A percentile compares a stretch with the other conserved stretches of the same genome.
These are phyloP conservation scores for Porites rus DNA, from an alignment of 92 coral and sea anemone species.

Conservation along the genomic window DNA sequence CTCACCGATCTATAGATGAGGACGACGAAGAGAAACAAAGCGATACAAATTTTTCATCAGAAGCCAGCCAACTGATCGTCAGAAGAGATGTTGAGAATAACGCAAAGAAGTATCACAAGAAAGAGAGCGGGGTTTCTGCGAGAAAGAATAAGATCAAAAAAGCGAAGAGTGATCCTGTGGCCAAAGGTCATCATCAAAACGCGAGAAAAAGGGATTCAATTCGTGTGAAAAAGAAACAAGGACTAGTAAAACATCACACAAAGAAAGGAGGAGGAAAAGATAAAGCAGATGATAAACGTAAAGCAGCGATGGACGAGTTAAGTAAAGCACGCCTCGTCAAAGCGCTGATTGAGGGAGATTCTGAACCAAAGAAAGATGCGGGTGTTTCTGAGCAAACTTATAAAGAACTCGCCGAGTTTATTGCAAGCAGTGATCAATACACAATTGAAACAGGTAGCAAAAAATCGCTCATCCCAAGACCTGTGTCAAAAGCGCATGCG, in stretches of 20 bases:
- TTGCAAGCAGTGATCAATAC: constrained; percentile 23
- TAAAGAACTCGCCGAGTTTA: constrained; percentile 26
- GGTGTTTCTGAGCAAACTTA: constrained; percentile 28
- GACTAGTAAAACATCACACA: background rate
- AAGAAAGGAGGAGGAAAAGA: background rate
- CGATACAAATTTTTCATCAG: constrained; percentile 18
- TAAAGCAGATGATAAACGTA: background rate
- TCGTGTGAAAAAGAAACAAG: constrained; percentile 8
- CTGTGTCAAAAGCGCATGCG: background rate
- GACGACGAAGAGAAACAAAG: constrained; percentile 20
- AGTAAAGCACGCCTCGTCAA: constrained; percentile 41
- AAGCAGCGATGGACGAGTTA: background rate
- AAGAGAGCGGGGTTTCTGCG: background rate
- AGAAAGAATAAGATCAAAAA: background rate
- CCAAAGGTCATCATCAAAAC: background rate
- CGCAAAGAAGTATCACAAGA: background rate
- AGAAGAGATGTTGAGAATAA: constrained; percentile 19
- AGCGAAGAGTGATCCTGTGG: background rate
- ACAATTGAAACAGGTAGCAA: constrained; percentile 30
- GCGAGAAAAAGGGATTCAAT: background rate
- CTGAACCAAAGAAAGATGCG: background rate
- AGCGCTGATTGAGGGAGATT: constrained; percentile 22
- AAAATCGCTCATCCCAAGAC: constrained; percentile 37
- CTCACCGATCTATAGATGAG: constrained; percentile 45
- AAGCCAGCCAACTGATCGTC: constrained; percentile 4